Conservation (phyloP, 1,140 invertebrate genomes). For the Potamilus streckersoni region DNA sequence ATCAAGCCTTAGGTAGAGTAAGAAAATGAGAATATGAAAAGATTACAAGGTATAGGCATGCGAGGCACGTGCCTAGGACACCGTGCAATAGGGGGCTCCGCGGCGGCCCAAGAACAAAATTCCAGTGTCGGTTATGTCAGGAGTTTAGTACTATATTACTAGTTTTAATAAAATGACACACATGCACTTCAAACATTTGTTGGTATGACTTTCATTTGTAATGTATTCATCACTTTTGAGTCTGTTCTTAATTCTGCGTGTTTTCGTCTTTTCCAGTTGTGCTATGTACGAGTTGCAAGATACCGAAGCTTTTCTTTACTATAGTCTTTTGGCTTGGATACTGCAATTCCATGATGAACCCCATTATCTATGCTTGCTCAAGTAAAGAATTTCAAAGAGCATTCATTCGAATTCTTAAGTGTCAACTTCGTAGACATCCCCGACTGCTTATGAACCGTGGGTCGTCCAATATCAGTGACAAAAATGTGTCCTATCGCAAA, state of each 20-base stretch:
- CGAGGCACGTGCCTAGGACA: too few relatives aligned
- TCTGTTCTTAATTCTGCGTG: not conserved
- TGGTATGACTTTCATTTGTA: too few relatives aligned
- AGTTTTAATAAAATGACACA: too few relatives aligned
- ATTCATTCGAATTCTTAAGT: slow-evolving; percentile 53
- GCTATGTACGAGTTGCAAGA: slow-evolving; percentile 43
- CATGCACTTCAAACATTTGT: too few relatives aligned
- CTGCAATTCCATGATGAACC: slow-evolving; percentile 85
- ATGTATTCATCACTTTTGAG: too few relatives aligned
- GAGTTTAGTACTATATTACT: too few relatives aligned
- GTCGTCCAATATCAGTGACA: not conserved
- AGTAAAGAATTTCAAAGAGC: slow-evolving; percentile 91
- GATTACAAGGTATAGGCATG: too few relatives aligned
- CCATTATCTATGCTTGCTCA: slow-evolving; percentile 97
- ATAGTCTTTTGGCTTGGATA: slow-evolving; percentile 80
- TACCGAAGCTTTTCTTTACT: slow-evolving; percentile 58
- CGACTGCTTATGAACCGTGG: slow-evolving; percentile 25
- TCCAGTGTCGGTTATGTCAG: too few relatives aligned
- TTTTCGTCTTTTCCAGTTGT: slow-evolving; percentile 64
- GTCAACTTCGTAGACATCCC: slow-evolving; percentile 29
- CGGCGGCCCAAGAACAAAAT: too few relatives aligned
- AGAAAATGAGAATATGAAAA: too few relatives aligned
- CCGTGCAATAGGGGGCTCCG: too few relatives aligned
- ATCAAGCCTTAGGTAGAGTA: too few relatives aligned
- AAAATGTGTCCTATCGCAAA: not conserved